Conservation (phyloP, 23 tunicate species). For the Trididemnum nubilum region DNA sequence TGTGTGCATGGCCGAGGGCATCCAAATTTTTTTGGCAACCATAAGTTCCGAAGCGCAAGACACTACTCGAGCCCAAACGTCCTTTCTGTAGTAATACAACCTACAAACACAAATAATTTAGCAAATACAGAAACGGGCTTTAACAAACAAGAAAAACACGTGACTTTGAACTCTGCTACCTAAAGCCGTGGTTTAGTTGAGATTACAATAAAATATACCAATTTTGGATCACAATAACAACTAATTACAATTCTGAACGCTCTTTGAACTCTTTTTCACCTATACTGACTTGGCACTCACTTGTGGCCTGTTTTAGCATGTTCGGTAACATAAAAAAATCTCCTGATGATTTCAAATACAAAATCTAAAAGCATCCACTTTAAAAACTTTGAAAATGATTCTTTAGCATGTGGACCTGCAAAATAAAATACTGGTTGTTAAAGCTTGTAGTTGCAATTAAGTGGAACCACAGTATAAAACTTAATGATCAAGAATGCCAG, state of each 20-base stretch:
- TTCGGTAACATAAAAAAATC: constrained; percentile 39
- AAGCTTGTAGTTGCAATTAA: not conserved
- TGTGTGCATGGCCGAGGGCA: not conserved
- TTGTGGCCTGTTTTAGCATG: constrained; percentile 22
- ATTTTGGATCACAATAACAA: too few relatives aligned
- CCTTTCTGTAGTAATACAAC: constrained; percentile 17
- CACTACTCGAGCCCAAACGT: not conserved
- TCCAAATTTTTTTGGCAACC: constrained; percentile 9
- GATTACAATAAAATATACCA: too few relatives aligned
- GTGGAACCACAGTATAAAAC: too few relatives aligned
- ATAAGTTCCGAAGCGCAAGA: not conserved
- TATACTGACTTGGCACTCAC: not conserved
- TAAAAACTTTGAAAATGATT: constrained; percentile 22
- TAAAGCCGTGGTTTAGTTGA: too few relatives aligned
- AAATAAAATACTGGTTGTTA: not conserved
- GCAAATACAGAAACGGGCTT: not conserved
- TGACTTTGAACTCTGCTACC: too few relatives aligned
- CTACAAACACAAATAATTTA: not conserved
- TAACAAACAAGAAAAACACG: too few relatives aligned
- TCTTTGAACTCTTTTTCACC: too few relatives aligned
- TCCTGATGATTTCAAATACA: constrained; percentile 10
- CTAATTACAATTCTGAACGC: too few relatives aligned
- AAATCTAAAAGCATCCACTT: constrained; percentile 28
- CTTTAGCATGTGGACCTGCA: constrained; percentile 6
- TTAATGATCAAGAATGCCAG: too few relatives aligned